A percentile compares a stretch with the other conserved stretches of the same genome.
Evolutionary conservation across 2,113 vertebrate species (phyloP).

Genomic region (Nannospalax galili): DNA sequence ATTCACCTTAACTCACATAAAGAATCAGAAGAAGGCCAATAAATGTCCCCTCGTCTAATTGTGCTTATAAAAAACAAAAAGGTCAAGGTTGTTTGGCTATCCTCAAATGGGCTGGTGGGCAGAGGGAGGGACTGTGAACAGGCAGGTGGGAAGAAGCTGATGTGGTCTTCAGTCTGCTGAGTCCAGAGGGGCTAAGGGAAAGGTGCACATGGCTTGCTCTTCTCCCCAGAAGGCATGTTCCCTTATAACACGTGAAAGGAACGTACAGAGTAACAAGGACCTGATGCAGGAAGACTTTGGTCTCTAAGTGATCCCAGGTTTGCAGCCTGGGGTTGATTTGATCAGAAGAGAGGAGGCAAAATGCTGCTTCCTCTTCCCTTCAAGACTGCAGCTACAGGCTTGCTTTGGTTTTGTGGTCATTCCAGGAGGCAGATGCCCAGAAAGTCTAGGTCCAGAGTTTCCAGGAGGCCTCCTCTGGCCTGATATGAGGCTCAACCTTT

Average conservation of each 20-base stretch:
- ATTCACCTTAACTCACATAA: background rate
- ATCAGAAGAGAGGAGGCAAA: background rate
- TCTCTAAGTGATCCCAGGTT: constrained; percentile 70
- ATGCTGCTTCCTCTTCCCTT: background rate
- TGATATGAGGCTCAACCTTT: accelerated
- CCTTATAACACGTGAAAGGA: constrained; percentile 55
- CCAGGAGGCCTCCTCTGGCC: background rate
- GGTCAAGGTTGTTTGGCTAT: background rate
- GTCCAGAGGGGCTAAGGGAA: background rate
- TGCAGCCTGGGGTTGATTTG: constrained; percentile 65
- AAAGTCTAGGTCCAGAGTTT: background rate
- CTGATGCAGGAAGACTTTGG: constrained; percentile 65
- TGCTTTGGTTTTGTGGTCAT: background rate
- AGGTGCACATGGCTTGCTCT: background rate
- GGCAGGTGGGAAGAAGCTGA: background rate
- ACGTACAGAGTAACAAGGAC: constrained; percentile 59
- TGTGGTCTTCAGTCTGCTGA: background rate
- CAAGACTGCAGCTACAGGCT: background rate
- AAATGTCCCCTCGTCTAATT: background rate
- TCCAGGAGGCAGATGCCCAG: accelerated
- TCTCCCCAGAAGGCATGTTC: constrained; percentile 59
- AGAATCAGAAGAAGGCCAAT: background rate
- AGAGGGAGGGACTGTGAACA: background rate
- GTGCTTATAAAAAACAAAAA: background rate
- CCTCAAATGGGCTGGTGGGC: background rate